These are phyloP conservation scores for Noctua comes DNA, from an alignment of 2,888 invertebrate genomes.

Conservation along the genomic window DNA sequence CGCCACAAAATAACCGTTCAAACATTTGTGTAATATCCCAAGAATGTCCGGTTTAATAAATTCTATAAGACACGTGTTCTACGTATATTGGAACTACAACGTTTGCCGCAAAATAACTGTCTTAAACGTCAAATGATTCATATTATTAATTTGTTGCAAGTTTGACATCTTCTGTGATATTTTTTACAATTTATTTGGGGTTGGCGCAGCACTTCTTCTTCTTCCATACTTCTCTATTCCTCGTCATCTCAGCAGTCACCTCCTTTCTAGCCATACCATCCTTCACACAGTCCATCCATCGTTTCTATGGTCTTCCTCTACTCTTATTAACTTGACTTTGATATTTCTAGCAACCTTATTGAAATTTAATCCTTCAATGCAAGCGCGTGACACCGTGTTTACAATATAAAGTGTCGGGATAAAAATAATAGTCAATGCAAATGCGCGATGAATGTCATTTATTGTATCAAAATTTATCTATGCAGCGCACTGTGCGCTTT, in stretches of 20 bases:
- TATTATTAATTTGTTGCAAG: neutral
- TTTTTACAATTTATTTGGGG: too few relatives aligned
- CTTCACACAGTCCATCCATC: too few relatives aligned
- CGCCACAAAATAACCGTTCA: neutral
- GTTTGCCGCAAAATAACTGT: too few relatives aligned
- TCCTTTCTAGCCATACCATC: too few relatives aligned
- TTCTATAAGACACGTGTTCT: neutral
- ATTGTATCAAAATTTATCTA: conserved; percentile 41
- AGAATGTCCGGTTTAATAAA: conserved; percentile 12
- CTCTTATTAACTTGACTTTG: neutral
- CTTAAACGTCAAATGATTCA: conserved; percentile 4
- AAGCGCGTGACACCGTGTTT: neutral
- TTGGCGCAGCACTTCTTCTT: too few relatives aligned
- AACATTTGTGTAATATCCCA: neutral
- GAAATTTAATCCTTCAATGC: conserved; percentile 12
- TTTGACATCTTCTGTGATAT: conserved; percentile 11
- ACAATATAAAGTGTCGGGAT: conserved; percentile 11
- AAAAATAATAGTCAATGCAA: neutral
- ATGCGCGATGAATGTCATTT: conserved; percentile 23
- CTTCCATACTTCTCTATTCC: too few relatives aligned
- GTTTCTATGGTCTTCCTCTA: too few relatives aligned
- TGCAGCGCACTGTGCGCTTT: conserved; percentile 22
- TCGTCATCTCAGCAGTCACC: too few relatives aligned
- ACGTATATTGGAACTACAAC: neutral
- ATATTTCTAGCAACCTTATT: conserved; percentile 7